Evolutionary conservation across 2,113 vertebrate genomes (phyloP).

Genomic region (Nycticryphes semicollaris): DNA sequence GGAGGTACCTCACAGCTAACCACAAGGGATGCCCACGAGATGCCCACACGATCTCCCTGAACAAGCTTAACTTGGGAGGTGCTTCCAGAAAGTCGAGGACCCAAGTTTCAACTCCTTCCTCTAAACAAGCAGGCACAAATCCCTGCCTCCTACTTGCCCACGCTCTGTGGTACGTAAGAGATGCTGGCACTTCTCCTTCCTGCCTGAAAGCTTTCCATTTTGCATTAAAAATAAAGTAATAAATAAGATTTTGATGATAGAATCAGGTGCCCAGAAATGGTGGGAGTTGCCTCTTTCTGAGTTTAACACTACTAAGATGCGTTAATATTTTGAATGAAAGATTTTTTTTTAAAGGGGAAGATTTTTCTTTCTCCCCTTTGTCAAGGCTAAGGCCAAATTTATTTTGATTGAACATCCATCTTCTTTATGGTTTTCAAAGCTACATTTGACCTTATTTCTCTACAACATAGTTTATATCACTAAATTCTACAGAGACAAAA

Average conservation of each 20-base stretch:
- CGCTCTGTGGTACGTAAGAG: background rate
- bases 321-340: background rate
- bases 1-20: fast-evolving
- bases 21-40: no score
- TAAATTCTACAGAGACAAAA: background rate
- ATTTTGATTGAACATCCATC: background rate
- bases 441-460: background rate
- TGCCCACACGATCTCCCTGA: no score
- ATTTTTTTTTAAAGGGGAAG: background rate
- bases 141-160: background rate
- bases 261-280: background rate
- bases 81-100: background rate
- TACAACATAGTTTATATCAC: background rate
- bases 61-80: background rate
- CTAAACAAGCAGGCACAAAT: background rate
- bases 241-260: background rate
- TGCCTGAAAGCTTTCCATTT: background rate
- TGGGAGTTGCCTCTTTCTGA: background rate
- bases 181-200: background rate
- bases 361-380: background rate
- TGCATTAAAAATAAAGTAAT: background rate
- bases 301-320: background rate
- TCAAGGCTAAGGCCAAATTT: background rate
- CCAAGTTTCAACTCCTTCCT: background rate
- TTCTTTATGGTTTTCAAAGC: background rate